These are phyloP conservation scores for Rhyzopertha dominica DNA, from an alignment of 1,140 invertebrate genomes.

Conservation along the genomic window DNA sequence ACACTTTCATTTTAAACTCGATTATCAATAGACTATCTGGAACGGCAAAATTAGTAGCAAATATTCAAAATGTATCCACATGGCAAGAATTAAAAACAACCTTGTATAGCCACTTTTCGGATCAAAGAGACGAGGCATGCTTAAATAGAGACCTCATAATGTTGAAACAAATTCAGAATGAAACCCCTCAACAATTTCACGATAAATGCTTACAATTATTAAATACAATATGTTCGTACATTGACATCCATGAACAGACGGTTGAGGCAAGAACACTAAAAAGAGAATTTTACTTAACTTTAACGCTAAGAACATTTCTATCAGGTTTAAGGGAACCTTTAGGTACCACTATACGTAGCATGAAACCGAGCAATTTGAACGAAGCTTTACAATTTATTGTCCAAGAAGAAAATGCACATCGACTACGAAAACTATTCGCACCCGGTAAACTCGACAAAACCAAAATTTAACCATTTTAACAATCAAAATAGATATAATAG, in stretches of 20 bases:
- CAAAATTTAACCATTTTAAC: no score
- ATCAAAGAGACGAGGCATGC: slow-evolving; percentile 13
- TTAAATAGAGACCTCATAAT: slow-evolving; percentile 18
- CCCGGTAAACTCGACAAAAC: no score
- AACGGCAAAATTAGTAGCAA: slow-evolving; percentile 14
- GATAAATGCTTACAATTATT: slow-evolving; percentile 13
- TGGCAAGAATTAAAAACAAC: slow-evolving; percentile 9
- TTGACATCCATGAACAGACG: slow-evolving; percentile 9
- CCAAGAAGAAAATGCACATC: slow-evolving; percentile 13
- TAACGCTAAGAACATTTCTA: slow-evolving; percentile 20
- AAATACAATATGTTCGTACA: slow-evolving; percentile 17
- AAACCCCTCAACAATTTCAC: slow-evolving; percentile 11
- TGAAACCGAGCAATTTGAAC: slow-evolving; percentile 8
- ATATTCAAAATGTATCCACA: slow-evolving; percentile 18
- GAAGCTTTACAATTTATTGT: slow-evolving; percentile 12
- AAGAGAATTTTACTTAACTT: slow-evolving; percentile 11
- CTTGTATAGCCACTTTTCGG: slow-evolving; percentile 16
- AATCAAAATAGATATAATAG: no score
- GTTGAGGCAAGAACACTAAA: neutral
- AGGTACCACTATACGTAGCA: slow-evolving; percentile 16
- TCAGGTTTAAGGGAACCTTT: slow-evolving; percentile 13
- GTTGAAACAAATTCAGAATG: slow-evolving; percentile 11
- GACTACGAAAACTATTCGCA: slow-evolving; percentile 13
- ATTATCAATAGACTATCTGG: slow-evolving; percentile 17
- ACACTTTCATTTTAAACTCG: slow-evolving; percentile 17